phyloP scores from a whole-genome alignment of 2,888 invertebrate species.

The Yponomeuta evonymella region DNA sequence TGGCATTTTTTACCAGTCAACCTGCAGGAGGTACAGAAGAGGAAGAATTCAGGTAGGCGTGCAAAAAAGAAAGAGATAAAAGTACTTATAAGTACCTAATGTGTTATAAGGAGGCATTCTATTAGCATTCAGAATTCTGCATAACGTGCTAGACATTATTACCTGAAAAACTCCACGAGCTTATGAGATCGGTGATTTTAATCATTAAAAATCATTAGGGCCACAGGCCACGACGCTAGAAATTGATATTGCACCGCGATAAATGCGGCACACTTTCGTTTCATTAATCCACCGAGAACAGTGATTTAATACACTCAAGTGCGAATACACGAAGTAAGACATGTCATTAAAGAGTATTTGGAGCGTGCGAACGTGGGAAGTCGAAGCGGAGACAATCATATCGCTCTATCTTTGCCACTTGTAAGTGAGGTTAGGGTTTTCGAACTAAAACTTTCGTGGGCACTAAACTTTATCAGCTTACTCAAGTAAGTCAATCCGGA shows the following conservation, averaged over 20 bases:
- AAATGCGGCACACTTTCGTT: slow-evolving; percentile 14
- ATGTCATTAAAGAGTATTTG: slow-evolving; percentile 48
- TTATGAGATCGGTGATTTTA: neutral
- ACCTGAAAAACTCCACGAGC: neutral
- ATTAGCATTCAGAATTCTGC: no score
- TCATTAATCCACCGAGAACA: slow-evolving; percentile 18
- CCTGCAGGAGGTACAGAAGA: no score
- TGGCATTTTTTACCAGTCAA: no score
- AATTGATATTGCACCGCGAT: neutral
- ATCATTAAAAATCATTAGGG: neutral
- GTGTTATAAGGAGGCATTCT: no score
- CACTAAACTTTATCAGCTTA: neutral
- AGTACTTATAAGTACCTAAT: no score
- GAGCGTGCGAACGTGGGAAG: slow-evolving; percentile 65
- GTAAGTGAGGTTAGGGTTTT: neutral
- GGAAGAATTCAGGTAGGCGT: no score
- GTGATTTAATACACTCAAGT: slow-evolving; percentile 25
- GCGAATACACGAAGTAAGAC: slow-evolving; percentile 30
- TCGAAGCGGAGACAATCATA: slow-evolving; percentile 19
- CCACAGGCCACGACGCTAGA: neutral
- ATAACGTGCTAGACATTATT: no score
- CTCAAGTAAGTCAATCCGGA: no score
- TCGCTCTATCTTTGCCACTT: neutral
- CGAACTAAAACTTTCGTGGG: neutral
- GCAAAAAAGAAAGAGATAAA: no score